These are phyloP conservation scores for Sebastes diploproa DNA, from an alignment of 2,797 vertebrate genomes.

Conservation along the genomic window DNA sequence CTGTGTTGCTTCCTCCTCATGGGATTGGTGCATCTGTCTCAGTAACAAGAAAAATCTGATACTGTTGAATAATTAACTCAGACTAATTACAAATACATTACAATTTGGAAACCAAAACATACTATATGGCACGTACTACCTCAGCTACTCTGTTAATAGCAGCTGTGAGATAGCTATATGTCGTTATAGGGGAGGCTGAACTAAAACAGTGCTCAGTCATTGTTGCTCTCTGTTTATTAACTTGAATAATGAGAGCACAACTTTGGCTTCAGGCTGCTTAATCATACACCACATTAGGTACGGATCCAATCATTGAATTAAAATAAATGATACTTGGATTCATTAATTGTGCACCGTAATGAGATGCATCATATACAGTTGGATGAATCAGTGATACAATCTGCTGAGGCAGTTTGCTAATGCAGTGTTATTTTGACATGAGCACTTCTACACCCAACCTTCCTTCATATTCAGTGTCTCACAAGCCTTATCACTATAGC, in stretches of 20 bases:
- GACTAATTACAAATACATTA: slow-evolving; percentile 32
- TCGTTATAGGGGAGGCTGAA: background rate
- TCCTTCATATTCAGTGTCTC: background rate
- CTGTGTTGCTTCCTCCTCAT: slow-evolving; percentile 16
- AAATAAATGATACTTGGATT: slow-evolving; percentile 14
- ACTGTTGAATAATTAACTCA: slow-evolving; percentile 51
- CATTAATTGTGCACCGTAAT: background rate
- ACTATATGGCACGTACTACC: background rate
- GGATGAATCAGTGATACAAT: slow-evolving; percentile 15
- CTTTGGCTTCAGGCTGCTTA: slow-evolving; percentile 9
- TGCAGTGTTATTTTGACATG: background rate
- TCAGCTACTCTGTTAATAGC: background rate
- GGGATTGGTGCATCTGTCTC: slow-evolving; percentile 22
- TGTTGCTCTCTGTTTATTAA: slow-evolving; percentile 18
- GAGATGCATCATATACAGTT: slow-evolving; percentile 8
- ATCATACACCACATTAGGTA: slow-evolving; percentile 22
- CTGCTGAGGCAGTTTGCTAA: slow-evolving; percentile 5
- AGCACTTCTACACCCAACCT: background rate
- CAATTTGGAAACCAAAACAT: slow-evolving; percentile 16
- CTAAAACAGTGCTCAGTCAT: slow-evolving; percentile 9
- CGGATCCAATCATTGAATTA: slow-evolving; percentile 27
- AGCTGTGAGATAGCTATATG: background rate
- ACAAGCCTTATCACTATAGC: background rate
- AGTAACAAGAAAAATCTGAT: slow-evolving; percentile 20
- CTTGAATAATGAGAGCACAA: slow-evolving; percentile 19